These are phyloP conservation scores for Loripinus fragilis DNA, from an alignment of 2,888 invertebrate genomes.

Conservation along the genomic window DNA sequence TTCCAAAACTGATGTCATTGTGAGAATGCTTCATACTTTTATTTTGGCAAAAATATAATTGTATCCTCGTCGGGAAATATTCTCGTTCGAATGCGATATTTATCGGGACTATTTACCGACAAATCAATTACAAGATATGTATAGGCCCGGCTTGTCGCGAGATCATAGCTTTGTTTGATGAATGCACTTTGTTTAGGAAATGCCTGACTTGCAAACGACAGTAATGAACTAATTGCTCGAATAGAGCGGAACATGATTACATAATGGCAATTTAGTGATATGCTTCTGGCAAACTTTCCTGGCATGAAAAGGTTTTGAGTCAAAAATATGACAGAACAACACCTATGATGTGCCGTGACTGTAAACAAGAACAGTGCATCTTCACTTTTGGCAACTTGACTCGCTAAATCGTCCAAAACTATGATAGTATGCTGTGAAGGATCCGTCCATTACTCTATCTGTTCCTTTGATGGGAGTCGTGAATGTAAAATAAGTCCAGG, in stretches of 20 bases:
- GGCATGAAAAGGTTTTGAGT: constrained; percentile 34
- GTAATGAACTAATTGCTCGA: constrained; percentile 23
- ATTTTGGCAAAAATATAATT: constrained; percentile 10
- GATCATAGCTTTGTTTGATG: constrained; percentile 24
- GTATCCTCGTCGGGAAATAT: constrained; percentile 29
- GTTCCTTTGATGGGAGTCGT: constrained; percentile 24
- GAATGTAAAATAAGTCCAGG: constrained; percentile 13
- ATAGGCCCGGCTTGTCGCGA: constrained; percentile 15
- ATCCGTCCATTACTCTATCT: constrained; percentile 27
- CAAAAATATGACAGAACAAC: constrained; percentile 28
- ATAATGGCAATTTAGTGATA: constrained; percentile 36
- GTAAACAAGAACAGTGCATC: constrained; percentile 26
- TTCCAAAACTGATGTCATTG: not conserved
- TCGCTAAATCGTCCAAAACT: constrained; percentile 25
- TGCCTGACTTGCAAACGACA: constrained; percentile 24
- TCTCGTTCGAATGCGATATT: constrained; percentile 22
- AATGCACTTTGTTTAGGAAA: constrained; percentile 24
- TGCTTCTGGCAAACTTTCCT: constrained; percentile 30
- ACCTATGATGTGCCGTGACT: constrained; percentile 30
- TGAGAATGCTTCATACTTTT: not conserved
- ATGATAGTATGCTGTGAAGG: constrained; percentile 18
- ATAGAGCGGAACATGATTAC: constrained; percentile 30
- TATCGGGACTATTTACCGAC: not conserved
- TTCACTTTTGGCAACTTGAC: constrained; percentile 11
- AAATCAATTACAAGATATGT: constrained; percentile 32